phyloP scores from a whole-genome alignment of 2,888 invertebrate species.

The Nycteola revayana region DNA sequence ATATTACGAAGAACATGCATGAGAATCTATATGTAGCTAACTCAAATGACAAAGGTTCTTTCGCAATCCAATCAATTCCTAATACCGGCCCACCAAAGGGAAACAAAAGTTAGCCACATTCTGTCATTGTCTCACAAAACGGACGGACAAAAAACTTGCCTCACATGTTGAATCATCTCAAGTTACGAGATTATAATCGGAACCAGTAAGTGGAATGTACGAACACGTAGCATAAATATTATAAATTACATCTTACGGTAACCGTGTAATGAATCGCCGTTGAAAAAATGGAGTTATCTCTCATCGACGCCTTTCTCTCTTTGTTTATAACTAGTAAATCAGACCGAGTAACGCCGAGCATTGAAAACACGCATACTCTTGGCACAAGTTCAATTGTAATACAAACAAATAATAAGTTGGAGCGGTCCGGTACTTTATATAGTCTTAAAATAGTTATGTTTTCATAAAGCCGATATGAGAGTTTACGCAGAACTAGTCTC shows the following conservation, averaged over 20 bases:
- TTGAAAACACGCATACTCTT: conserved; percentile 62
- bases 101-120: conserved; percentile 8
- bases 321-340: conserved; percentile 53
- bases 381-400: conserved; percentile 63
- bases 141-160: conserved; percentile 28
- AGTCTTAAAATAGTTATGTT: conserved; percentile 73
- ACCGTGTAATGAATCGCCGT: conserved; percentile 37
- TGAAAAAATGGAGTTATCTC: conserved; percentile 38
- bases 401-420: conserved; percentile 71
- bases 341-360: conserved; percentile 43
- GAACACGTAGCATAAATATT: conserved; percentile 31
- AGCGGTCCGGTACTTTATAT: conserved; percentile 59
- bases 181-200: conserved; percentile 38
- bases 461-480: conserved; percentile 75
- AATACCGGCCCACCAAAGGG: no score
- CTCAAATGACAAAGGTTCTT: no score
- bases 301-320: conserved; percentile 43
- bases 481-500: conserved; percentile 72
- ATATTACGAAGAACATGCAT: no score
- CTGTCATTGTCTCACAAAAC: no score
- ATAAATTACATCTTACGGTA: conserved; percentile 31
- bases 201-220: conserved; percentile 32
- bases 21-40: no score
- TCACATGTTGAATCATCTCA: conserved; percentile 34
- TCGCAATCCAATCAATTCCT: no score